phyloP scores from a whole-genome alignment of 2,888 invertebrate genomes.

The Agonopterix heracliana region DNA sequence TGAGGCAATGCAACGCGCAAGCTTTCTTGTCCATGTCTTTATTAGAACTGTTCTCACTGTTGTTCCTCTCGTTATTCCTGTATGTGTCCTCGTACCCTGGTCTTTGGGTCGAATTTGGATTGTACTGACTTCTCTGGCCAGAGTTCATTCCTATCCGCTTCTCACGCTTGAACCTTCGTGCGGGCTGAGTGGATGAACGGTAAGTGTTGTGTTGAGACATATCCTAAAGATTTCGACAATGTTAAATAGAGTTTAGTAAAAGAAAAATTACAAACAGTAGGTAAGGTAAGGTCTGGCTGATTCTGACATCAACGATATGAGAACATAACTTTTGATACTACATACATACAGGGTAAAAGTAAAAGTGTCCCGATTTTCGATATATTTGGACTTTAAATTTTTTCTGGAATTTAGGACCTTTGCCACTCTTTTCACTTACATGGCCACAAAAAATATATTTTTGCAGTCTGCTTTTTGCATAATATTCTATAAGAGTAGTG shows the following conservation, averaged over 20 bases:
- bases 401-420: not conserved
- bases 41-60: conserved; percentile 37
- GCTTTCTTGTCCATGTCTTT: conserved; percentile 39
- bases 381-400: no score
- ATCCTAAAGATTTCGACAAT: no score
- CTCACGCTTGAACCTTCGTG: conserved; percentile 50
- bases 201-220: conserved; percentile 29
- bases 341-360: not conserved
- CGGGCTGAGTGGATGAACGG: conserved; percentile 31
- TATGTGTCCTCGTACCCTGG: conserved; percentile 31
- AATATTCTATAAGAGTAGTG: no score
- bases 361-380: not conserved
- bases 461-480: no score
- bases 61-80: conserved; percentile 37
- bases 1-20: conserved; percentile 82
- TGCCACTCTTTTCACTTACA: not conserved
- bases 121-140: conserved; percentile 63
- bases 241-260: no score
- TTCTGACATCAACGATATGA: no score
- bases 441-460: no score
- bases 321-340: not conserved
- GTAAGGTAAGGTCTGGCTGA: no score
- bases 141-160: conserved; percentile 47
- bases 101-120: conserved; percentile 42
- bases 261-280: no score